Base-by-base conservation (phyloP, 2,888 invertebrate genomes). In the Drosophila sordidula region DNA sequence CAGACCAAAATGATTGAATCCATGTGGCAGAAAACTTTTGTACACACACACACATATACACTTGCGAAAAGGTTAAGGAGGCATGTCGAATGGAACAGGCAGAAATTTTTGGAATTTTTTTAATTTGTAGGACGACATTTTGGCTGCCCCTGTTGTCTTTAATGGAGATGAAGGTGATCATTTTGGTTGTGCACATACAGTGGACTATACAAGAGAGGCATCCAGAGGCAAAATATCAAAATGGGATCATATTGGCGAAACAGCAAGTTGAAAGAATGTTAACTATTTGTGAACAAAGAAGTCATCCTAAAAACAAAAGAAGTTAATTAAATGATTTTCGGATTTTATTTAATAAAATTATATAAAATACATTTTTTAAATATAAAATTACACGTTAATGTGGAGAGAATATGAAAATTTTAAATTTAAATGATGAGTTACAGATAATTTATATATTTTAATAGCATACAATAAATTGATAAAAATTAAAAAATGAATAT, bases 101-200 rank as follows among this genome's bases (percentile, higher is more conserved):
- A 56, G 52, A 83, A 70, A 86, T 87, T 77, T 55, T 77, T 86
- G 68, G 78, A 87, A 86, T 86, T 86, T 89, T 89, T 89, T 78
- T 80, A 86, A 86, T 86, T 86, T 86, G 88, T 86, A 74, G 89
- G 70, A 86, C 75, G 86, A 87, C 74, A 89, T 84, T 71, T 88
- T 75, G 90, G 90, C 63, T 79, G 88, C 88, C 78, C 59, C 76
- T 84, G 89, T 78, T 83, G 81, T 64, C 70, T 71, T 77, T 59
- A 74, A 67, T 65, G 58, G 52, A 64, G 75, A 66, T 64, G 44
- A 61, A 59, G 67, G 66, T 73, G 67, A 59, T 44, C 63, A 57
- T 42, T 51, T 32, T 25, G 50, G 58, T 49, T 52, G 29, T 26
- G 29, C 67, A 26, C 6, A 26, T 8, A 26, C 26, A 26, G n/a